These are phyloP conservation scores for Eristalis tenax DNA, from an alignment of 2,888 invertebrate genomes.

Conservation along the genomic window DNA sequence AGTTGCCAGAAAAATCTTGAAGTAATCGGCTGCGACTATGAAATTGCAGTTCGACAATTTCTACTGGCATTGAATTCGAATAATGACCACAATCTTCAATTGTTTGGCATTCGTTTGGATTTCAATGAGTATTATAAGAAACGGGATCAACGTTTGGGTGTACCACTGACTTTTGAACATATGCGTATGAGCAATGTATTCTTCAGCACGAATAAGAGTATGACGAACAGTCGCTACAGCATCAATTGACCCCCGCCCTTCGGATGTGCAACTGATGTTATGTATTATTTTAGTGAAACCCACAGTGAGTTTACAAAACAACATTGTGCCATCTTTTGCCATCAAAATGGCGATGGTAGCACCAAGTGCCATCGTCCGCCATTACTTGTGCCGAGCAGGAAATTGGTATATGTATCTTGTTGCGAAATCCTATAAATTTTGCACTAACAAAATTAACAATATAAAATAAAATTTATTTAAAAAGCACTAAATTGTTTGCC, in stretches of 20 bases:
- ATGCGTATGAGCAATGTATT: constrained; percentile 84
- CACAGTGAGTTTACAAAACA: constrained; percentile 56
- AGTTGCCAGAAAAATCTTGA: constrained; percentile 76
- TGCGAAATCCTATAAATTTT: constrained; percentile 74
- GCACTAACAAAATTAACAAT: constrained; percentile 31
- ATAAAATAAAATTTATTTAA: constrained; percentile 23
- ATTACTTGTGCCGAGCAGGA: constrained; percentile 73
- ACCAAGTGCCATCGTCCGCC: constrained; percentile 64
- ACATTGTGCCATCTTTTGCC: constrained; percentile 65
- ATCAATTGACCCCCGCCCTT: constrained; percentile 73
- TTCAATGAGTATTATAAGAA: constrained; percentile 97
- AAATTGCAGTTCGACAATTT: constrained; percentile 93
- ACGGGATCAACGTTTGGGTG: constrained; percentile 88
- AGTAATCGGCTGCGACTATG: constrained; percentile 78
- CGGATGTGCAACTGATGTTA: constrained; percentile 18
- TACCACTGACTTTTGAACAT: constrained; percentile 85
- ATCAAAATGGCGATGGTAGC: constrained; percentile 48
- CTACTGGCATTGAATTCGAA: constrained; percentile 91
- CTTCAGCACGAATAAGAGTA: constrained; percentile 74
- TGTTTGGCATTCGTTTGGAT: constrained; percentile 94
- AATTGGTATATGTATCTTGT: constrained; percentile 73
- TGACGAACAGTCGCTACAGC: constrained; percentile 73
- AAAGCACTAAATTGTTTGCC: constrained; percentile 41
- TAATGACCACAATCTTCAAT: constrained; percentile 92
- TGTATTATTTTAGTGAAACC: constrained; percentile 49